Percentiles rank a stretch among this genome's conserved stretches.
Evolutionary conservation across 1,140 invertebrate species (phyloP).

Genomic region (Drosophila sturtevanti): DNA sequence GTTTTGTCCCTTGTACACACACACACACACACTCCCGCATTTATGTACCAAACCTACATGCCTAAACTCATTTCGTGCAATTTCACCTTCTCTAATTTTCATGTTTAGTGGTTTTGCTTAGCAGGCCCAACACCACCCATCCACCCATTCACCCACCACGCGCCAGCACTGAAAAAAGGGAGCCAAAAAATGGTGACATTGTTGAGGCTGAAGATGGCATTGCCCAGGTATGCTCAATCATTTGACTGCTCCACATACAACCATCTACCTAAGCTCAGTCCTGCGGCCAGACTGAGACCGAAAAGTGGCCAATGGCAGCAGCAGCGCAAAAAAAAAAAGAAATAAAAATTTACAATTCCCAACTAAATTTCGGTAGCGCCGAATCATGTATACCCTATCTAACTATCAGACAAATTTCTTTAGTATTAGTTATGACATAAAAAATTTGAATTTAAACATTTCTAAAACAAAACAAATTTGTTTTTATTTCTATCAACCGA

Average conservation of each 20-base stretch:
- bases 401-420: too few species aligned
- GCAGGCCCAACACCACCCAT: too few species aligned
- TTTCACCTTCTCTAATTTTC: conserved; percentile 74
- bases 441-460: too few species aligned
- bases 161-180: conserved; percentile 13
- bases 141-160: too few species aligned
- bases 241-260: background rate
- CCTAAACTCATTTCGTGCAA: conserved; percentile 68
- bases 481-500: too few species aligned
- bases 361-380: too few species aligned
- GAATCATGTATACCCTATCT: too few species aligned
- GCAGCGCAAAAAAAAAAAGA: conserved; percentile 67
- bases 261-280: too few species aligned
- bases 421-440: too few species aligned
- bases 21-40: background rate
- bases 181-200: conserved; percentile 60
- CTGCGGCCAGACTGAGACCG: background rate
- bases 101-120: conserved; percentile 56
- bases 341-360: too few species aligned
- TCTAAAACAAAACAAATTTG: too few species aligned
- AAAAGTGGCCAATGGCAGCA: conserved; percentile 53
- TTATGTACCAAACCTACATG: conserved; percentile 2
- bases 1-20: conserved; percentile 35
- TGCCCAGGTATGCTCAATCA: conserved; percentile 3
- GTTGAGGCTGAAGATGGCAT: conserved; percentile 35